These are phyloP conservation scores for Rattus rattus DNA, from an alignment of 2,113 vertebrate species.

Conservation along the genomic window DNA sequence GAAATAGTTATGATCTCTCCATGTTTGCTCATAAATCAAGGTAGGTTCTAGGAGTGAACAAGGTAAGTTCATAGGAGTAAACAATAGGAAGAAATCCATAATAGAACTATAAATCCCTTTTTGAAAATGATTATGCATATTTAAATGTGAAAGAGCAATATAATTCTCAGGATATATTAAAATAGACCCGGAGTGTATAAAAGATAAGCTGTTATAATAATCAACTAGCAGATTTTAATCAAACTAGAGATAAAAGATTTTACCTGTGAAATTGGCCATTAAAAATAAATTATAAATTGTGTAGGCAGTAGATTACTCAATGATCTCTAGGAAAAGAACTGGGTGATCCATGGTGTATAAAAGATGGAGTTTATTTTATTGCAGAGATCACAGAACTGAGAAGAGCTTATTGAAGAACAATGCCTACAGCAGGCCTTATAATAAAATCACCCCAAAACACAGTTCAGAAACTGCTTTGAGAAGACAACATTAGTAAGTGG, in stretches of 20 bases:
- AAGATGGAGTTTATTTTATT: not conserved
- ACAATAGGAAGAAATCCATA: not conserved
- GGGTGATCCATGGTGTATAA: not conserved
- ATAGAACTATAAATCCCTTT: not conserved
- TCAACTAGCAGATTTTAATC: not conserved
- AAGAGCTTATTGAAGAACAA: not conserved
- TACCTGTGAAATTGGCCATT: not conserved
- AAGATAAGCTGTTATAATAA: not conserved
- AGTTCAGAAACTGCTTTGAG: not conserved
- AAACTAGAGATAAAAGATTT: not conserved
- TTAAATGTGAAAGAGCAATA: not conserved
- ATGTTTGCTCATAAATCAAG: not conserved
- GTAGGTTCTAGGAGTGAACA: not conserved
- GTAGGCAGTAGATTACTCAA: not conserved
- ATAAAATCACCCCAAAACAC: not conserved
- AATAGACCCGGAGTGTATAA: not conserved
- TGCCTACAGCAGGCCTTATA: not conserved
- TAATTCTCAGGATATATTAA: not conserved
- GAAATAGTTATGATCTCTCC: not conserved
- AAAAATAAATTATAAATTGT: not conserved
- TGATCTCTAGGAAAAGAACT: not conserved
- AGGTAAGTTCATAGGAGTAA: not conserved
- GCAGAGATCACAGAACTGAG: not conserved
- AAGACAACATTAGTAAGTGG: rapidly evolving
- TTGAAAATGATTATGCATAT: not conserved